Conservation (phyloP, 2,797 vertebrate genomes). For the Sebastes diploproa region DNA sequence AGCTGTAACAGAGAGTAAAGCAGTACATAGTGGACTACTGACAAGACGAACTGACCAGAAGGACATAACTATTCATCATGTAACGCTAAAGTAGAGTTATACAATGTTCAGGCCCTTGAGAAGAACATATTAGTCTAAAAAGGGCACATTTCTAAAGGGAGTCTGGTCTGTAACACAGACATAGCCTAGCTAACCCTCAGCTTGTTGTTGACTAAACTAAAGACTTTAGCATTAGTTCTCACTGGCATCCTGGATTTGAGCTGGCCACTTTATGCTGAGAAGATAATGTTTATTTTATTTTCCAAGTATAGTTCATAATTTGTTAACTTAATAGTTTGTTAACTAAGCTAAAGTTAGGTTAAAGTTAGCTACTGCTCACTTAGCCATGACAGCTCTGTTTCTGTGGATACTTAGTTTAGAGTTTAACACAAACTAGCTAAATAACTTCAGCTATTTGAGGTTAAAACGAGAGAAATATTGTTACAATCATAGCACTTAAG, state of each 20-base stretch:
- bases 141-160: too few relatives aligned
- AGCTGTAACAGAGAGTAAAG: too few relatives aligned
- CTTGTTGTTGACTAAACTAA: background rate
- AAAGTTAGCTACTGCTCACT: background rate
- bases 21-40: too few relatives aligned
- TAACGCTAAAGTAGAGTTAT: background rate
- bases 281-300: background rate
- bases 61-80: background rate
- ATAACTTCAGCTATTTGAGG: background rate
- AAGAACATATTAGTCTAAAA: background rate
- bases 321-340: background rate
- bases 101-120: too few relatives aligned
- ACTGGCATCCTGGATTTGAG: background rate
- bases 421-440: background rate
- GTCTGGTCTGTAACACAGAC: background rate
- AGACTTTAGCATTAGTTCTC: background rate
- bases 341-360: background rate
- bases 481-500: conserved; percentile 25
- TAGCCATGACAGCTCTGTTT: background rate
- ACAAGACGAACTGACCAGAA: background rate
- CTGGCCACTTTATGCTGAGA: background rate
- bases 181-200: background rate
- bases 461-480: background rate
- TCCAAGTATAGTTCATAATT: background rate
- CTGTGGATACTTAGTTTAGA: background rate